These are phyloP conservation scores for Cryptocheilus praepositus DNA, from an alignment of 2,888 invertebrate genomes.

Conservation along the genomic window DNA sequence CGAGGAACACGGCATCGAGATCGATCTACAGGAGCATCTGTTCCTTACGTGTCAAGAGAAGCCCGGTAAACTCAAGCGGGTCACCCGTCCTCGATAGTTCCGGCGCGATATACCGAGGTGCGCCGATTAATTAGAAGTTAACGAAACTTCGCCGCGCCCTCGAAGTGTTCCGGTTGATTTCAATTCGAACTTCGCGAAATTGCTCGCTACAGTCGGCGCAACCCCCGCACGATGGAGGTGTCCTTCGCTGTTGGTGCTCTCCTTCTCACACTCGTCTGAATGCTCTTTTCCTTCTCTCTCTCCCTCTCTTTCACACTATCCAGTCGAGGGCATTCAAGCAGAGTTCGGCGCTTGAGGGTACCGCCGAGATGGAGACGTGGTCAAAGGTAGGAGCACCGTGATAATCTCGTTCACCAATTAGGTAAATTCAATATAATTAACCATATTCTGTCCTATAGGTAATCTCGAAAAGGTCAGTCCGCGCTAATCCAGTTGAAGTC, in stretches of 20 bases:
- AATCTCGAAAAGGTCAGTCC: constrained; percentile 27
- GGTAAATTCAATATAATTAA: constrained; percentile 66
- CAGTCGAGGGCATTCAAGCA: background rate
- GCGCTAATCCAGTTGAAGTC: constrained; percentile 28
- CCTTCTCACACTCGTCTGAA: background rate
- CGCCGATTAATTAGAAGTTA: constrained; percentile 40
- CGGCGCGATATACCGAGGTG: constrained; percentile 23
- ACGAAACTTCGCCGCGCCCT: constrained; percentile 28
- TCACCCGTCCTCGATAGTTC: constrained; percentile 30
- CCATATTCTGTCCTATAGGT: constrained; percentile 51
- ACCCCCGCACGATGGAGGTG: constrained; percentile 1
- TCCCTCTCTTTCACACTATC: background rate
- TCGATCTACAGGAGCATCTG: constrained; percentile 11
- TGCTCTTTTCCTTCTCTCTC: background rate
- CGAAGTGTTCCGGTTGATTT: constrained; percentile 45
- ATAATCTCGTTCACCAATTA: constrained; percentile 58
- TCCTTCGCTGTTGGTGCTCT: too few species aligned
- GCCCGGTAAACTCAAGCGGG: background rate
- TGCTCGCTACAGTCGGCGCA: constrained; percentile 12
- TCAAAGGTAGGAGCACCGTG: constrained; percentile 44
- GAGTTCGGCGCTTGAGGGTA: constrained; percentile 26
- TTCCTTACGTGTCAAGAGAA: constrained; percentile 10
- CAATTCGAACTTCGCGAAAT: constrained; percentile 51
- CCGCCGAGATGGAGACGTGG: constrained; percentile 32
- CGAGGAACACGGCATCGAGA: background rate